phyloP scores from a whole-genome alignment of 23 tunicate species.

The Diplosoma virens region DNA sequence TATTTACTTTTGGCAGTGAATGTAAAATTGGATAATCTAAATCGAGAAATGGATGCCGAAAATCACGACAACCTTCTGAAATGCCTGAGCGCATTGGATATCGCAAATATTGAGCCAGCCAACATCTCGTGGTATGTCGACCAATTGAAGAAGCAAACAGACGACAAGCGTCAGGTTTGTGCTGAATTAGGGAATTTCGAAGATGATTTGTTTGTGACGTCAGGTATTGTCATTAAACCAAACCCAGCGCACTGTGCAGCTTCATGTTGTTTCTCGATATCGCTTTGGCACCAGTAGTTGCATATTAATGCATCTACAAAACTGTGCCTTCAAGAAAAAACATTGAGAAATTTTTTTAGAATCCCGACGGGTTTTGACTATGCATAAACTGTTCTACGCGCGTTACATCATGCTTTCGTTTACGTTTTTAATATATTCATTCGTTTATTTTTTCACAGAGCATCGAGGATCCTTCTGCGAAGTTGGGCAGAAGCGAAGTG shows the following conservation, averaged over 20 bases:
- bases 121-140: constrained; percentile 72
- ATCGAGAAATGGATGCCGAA: constrained; percentile 35
- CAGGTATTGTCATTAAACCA: no score
- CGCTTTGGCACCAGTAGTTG: no score
- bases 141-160: constrained; percentile 39
- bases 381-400: no score
- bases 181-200: no score
- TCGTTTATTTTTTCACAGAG: background rate
- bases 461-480: constrained; percentile 15
- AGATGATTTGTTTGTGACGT: no score
- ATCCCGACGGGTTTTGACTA: no score
- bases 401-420: no score
- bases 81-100: constrained; percentile 53
- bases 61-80: constrained; percentile 47
- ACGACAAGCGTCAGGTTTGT: constrained; percentile 54
- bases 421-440: background rate
- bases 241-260: no score
- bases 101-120: constrained; percentile 47
- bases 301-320: no score
- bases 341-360: no score
- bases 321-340: no score
- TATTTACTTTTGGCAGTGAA: constrained; percentile 37
- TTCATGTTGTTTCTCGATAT: no score
- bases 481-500: constrained; percentile 73
- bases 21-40: constrained; percentile 58